Evolutionary conservation across 1,140 invertebrate genomes (phyloP), one percentile per base, ranked within the genome.

Genomic region (Lasioglossum baleicum): DNA sequence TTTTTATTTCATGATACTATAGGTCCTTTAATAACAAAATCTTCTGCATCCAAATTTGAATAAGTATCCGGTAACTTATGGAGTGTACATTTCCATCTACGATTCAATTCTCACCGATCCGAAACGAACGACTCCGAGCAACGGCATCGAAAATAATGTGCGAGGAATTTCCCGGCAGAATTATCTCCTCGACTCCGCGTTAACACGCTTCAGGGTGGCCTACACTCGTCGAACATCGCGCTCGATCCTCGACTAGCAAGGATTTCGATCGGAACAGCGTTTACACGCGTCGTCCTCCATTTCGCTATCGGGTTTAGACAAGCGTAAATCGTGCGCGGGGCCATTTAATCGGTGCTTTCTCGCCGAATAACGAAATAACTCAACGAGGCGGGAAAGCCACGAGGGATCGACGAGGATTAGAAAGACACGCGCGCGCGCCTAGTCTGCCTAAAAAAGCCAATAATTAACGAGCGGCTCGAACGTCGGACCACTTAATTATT

Each of bases 361-460:
- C 73, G 73, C 65, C 61, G 65, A 75, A 75, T 20, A 26, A n/a
- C 63, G 17, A 60, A 76, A 77, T 77, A 71, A 71, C 63, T 42
- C 44, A 48, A 60, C 11, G 42, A 58, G 48, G 51, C 67, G 40
- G 51, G 67, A 82, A 53, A 76, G 75, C 53, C 48, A 11, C 44
- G 42, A 60, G 67, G 64, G 64, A 0, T 58, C 56, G 17, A 2
- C 40, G 40, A 22, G 35, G 20, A n/a, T 60, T 35, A 44, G 48
- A 75, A 76, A 26, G 26, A 35, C 40, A 26, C 48, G 31, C 13
- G 44, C 13, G 44, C 15, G 15, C 20, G 7, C 5, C 11, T 7
- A 10, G 26, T 15, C 51, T 20, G 26, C 44, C 44, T 35, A 15
- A 20, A 77, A 48, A 61, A 70, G 35, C 67, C 58, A 42, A 70